Base-by-base conservation (phyloP, 2,888 invertebrate genomes). In the Himalopsyche kuldschensis region DNA sequence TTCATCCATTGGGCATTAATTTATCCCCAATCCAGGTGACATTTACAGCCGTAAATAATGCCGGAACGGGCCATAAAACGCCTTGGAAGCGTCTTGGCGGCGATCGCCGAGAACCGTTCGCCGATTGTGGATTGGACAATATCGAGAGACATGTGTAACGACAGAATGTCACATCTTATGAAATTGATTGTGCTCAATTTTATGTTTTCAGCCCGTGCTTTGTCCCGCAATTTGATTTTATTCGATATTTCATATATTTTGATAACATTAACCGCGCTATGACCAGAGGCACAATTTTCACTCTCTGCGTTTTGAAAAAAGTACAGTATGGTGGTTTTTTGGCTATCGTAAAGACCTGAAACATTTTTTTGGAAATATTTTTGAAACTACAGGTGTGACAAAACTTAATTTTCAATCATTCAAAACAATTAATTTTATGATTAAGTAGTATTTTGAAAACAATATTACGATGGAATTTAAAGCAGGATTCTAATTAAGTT, bases 31-130 rank as follows among this genome's bases (percentile, higher is more conserved):
- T 83, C 75, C 55, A 30, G 46, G 20, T 75, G 79, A 83, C 79
- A 32, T 79, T 80, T 80, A 83, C 32, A 48, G 80, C 75, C 80
- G 83, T 83, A 83, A 83, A 83, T 83, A 83, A 78, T 78, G 47
- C 31, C 79, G 75, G 79, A 41, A 75, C 30, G 82, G 82, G 17
- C 79, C 69, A 46, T 76, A 76, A 75, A 32, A 46, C 78, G 82
- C 78, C 82, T 69, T 78, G 79, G 79, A 75, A 41, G 75, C 31
- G 80, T 76, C 80, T 47, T 46, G 41, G 80, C 80, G 80, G 69
- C 75, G 80, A 81, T 81, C 75, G 80, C 75, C 17, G 80, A 75
- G 47, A 31, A 11, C 31, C 32, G n/a, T 31, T 75, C 30, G 31
- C 32, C 55, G 55, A 55, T 55, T 55, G 55, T 55, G 4, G n/a